Conservation (phyloP, 2,797 vertebrate genomes). For the Anomalospiza imberbis region DNA sequence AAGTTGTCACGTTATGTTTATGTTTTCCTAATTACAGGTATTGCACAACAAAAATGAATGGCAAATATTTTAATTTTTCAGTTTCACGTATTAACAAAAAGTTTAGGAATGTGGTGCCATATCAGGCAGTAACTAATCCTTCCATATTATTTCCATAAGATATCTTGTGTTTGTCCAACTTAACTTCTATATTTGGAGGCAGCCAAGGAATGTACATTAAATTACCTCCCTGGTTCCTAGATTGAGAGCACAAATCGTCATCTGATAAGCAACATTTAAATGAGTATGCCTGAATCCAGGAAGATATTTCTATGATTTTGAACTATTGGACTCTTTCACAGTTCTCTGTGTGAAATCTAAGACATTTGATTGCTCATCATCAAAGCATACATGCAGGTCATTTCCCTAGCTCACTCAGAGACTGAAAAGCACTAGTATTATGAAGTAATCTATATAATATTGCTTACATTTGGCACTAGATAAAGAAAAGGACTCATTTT, state of each 20-base stretch:
- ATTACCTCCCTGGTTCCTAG: slow-evolving; percentile 4
- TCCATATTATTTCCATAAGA: slow-evolving; percentile 25
- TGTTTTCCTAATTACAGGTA: background rate
- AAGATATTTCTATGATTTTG: slow-evolving; percentile 31
- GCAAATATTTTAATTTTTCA: background rate
- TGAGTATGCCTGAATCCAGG: background rate
- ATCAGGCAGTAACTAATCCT: background rate
- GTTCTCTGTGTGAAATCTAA: slow-evolving; percentile 51
- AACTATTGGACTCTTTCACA: slow-evolving; percentile 37
- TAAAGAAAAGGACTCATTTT: slow-evolving; percentile 23
- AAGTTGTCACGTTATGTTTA: background rate
- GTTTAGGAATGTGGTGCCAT: background rate
- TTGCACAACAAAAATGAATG: background rate
- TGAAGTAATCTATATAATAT: slow-evolving; percentile 52
- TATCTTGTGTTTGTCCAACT: slow-evolving; percentile 14
- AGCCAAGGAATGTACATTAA: slow-evolving; percentile 33
- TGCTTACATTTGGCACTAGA: slow-evolving; percentile 6
- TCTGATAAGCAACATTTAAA: slow-evolving; percentile 32
- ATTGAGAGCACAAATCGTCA: background rate
- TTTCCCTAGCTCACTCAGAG: slow-evolving; percentile 4
- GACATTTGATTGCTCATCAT: slow-evolving; percentile 51
- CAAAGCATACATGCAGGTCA: slow-evolving; percentile 15
- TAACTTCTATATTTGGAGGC: slow-evolving; percentile 7
- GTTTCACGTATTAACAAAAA: background rate
- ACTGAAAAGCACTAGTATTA: slow-evolving; percentile 39